Evolutionary conservation across 2,888 invertebrate species (phyloP).

Genomic region (Amblyteles armatorius): DNA sequence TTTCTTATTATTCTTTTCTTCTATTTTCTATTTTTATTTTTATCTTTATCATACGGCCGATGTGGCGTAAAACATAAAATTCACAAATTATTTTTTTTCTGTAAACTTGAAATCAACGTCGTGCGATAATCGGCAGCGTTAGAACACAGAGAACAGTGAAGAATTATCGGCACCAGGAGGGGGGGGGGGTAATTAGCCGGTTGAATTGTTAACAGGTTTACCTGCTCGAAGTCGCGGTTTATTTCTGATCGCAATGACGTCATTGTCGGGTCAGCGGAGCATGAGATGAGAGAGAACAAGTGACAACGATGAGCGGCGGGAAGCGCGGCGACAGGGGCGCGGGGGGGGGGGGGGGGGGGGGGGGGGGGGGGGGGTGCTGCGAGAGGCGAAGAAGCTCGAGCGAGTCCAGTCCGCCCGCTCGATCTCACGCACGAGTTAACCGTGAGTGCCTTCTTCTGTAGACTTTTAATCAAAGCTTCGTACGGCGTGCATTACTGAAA

Average conservation of each 20-base stretch:
- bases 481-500: conserved; percentile 55
- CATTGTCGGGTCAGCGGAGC: conserved; percentile 43
- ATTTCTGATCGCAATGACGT: conserved; percentile 66
- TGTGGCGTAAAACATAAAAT: not conserved
- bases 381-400: conserved; percentile 19
- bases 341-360: not conserved
- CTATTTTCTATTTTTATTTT: conserved; percentile 1
- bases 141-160: conserved; percentile 43
- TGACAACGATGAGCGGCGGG: not conserved
- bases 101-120: conserved; percentile 45
- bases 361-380: not conserved
- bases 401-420: conserved; percentile 12
- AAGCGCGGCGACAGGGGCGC: too few species aligned
- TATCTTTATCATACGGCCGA: not conserved
- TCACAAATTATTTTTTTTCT: conserved; percentile 9
- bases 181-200: conserved; percentile 36
- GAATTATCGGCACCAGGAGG: conserved; percentile 53
- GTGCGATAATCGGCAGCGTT: conserved; percentile 55
- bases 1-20: conserved; percentile 8
- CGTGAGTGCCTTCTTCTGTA: conserved; percentile 63
- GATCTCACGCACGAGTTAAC: conserved; percentile 65
- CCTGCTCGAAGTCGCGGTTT: conserved; percentile 39
- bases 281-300: conserved; percentile 10
- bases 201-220: conserved; percentile 29
- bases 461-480: conserved; percentile 62